These are phyloP conservation scores for Hydraecia micacea DNA, from an alignment of 2,888 invertebrate species.

Conservation along the genomic window DNA sequence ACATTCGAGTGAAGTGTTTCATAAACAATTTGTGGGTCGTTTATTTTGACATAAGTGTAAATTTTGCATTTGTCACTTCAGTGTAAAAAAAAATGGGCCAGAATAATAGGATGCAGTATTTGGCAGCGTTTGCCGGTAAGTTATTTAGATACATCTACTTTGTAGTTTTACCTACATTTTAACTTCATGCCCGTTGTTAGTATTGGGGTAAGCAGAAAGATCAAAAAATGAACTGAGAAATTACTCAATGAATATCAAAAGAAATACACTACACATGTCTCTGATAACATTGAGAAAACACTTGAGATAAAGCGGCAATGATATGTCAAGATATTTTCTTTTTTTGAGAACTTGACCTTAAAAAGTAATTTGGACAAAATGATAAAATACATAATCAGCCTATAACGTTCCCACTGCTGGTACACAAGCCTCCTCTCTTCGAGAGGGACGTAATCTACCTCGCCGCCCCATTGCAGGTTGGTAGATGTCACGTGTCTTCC, in stretches of 20 bases:
- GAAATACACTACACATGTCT: background rate
- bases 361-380: no score
- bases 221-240: background rate
- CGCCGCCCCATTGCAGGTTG: no score
- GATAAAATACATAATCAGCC: no score
- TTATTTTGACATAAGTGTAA: conserved; percentile 19
- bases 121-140: conserved; percentile 42
- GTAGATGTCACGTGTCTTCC: no score
- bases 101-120: conserved; percentile 44
- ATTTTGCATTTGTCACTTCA: background rate
- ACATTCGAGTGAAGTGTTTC: background rate
- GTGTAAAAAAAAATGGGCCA: conserved; percentile 34
- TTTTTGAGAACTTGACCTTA: conserved; percentile 2
- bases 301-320: conserved; percentile 18
- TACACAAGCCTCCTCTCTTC: no score
- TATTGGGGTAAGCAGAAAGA: background rate
- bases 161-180: background rate
- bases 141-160: conserved; percentile 31
- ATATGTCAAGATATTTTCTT: background rate
- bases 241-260: background rate
- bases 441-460: no score
- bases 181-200: background rate
- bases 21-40: background rate
- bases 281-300: conserved; percentile 26
- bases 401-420: no score